Evolutionary conservation across 2,888 invertebrate species (phyloP), one percentile per base, ranked within the genome.

Genomic region (Hydropsyche betteni): DNA sequence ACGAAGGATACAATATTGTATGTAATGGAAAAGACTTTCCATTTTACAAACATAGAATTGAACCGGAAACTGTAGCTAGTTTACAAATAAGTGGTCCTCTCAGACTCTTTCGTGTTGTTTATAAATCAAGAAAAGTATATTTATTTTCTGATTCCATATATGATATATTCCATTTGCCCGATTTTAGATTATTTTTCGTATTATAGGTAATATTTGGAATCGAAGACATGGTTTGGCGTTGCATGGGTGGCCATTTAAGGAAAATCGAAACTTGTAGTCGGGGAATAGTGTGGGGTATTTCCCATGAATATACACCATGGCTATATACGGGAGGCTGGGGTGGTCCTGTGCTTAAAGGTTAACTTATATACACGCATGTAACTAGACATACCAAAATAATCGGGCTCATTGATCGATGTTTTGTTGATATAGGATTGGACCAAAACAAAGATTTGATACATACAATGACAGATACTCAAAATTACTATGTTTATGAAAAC

Each of bases 231-330:
- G 92, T 92, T 83, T 96, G 95, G 95, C 88, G 94, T 55, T 93
- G 94, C 85, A 90, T 96, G 81, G 96, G 96, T 5, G 97, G 97
- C 0, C 95, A 97, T 84, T 88, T 97, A 80, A 89, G 92, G 77
- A 89, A 90, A 81, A 90, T 97, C 0, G 95, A 94, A 83, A 90
- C 91, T 69, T 93, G 93, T 82, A 87, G 89, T 74, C 88, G 88
- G 74, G 95, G 94, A n/a, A 89, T 96, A 12, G 92, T 93, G n/a
- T 97, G 97, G 97, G 96, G 94, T 0, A 90, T 97, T 79, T 93
- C 95, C 16, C 94, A 94, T 83, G 95, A 97, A 83, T 92, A 92
- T 81, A 92, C 93, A 38, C 92, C 93, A n/a, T 97, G 95, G 94
- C 92, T 93, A 4, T 96, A 96, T 82, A 94, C 94, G 10, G 93